A percentile compares a stretch with the other conserved stretches of the same genome.
Evolutionary conservation across 1,140 invertebrate species (phyloP).

Genomic region (Brachionus asplanchnoidis): DNA sequence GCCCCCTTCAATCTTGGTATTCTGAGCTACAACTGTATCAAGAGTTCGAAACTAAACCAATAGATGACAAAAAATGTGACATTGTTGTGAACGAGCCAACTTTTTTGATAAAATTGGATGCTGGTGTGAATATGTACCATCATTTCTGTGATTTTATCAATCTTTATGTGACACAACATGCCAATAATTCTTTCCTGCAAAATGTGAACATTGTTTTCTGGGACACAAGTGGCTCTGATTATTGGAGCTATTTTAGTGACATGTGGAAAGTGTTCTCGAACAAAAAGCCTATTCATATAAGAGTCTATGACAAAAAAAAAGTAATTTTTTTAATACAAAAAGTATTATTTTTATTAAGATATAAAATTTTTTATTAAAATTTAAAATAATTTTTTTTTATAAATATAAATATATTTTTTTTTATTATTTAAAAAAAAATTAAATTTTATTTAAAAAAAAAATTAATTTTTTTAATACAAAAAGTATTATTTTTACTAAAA

Average conservation of each 20-base stretch:
- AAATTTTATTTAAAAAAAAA: no score
- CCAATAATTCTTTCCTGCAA: conserved; percentile 77
- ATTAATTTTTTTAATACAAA: conserved; percentile 44
- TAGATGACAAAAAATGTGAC: conserved; percentile 70
- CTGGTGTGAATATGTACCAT: conserved; percentile 90
- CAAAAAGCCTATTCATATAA: conserved; percentile 76
- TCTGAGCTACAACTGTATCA: conserved; percentile 82
- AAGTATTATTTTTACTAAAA: no score
- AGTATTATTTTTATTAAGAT: no score
- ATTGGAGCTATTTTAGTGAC: conserved; percentile 65
- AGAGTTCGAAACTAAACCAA: conserved; percentile 64
- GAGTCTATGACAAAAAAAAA: conserved; percentile 60
- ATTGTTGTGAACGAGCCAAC: conserved; percentile 81
- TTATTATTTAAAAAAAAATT: no score
- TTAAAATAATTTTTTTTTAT: no score
- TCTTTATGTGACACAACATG: conserved; percentile 83
- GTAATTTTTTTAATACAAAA: conserved; percentile 44
- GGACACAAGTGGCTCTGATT: conserved; percentile 68
- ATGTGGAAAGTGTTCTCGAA: conserved; percentile 82
- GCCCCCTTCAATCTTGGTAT: conserved; percentile 90
- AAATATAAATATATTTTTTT: no score
- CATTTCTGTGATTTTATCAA: conserved; percentile 99
- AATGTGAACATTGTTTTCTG: conserved; percentile 87
- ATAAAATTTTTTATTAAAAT: no score
- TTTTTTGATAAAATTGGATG: conserved; percentile 94